These are phyloP conservation scores for Elaphurus davidianus DNA, from an alignment of 2,113 vertebrate genomes.

Conservation along the genomic window DNA sequence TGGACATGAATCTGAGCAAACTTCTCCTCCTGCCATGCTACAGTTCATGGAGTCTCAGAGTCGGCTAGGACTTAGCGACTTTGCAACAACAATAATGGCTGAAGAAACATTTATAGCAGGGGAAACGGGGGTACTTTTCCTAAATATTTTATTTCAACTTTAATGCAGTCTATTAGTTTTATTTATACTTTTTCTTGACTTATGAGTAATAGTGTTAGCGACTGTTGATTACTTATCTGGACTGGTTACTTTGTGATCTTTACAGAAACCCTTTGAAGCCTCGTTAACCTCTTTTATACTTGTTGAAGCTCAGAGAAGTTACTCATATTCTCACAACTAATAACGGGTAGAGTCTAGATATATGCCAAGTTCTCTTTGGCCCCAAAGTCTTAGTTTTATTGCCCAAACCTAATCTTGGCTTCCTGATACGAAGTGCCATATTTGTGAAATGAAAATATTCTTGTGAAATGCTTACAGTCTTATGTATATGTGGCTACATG, in stretches of 20 bases:
- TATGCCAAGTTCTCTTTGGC: not conserved
- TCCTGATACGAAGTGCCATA: not conserved
- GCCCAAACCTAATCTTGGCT: not conserved
- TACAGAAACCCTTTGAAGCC: not conserved
- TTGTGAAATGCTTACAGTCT: not conserved
- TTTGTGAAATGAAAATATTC: constrained; percentile 39
- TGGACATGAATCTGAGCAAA: not conserved
- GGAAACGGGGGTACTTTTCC: not conserved
- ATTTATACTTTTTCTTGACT: constrained; percentile 17
- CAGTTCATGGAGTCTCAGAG: not conserved
- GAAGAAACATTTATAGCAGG: not conserved
- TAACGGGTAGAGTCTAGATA: not conserved
- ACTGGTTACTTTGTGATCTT: not conserved
- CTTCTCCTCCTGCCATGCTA: not conserved
- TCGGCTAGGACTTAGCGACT: not conserved
- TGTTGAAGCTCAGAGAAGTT: not conserved
- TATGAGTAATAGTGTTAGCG: not conserved
- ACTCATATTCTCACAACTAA: not conserved
- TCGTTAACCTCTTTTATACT: not conserved
- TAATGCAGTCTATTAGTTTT: not conserved
- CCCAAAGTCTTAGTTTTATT: not conserved
- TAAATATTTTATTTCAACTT: constrained; percentile 18
- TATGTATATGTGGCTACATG: not conserved
- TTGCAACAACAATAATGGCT: not conserved
- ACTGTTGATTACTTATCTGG: not conserved